A percentile compares a stretch with the other conserved stretches of the same genome.
Conservation (phyloP, 2,888 invertebrate species). For the Stenoptilia bipunctidactyla region DNA sequence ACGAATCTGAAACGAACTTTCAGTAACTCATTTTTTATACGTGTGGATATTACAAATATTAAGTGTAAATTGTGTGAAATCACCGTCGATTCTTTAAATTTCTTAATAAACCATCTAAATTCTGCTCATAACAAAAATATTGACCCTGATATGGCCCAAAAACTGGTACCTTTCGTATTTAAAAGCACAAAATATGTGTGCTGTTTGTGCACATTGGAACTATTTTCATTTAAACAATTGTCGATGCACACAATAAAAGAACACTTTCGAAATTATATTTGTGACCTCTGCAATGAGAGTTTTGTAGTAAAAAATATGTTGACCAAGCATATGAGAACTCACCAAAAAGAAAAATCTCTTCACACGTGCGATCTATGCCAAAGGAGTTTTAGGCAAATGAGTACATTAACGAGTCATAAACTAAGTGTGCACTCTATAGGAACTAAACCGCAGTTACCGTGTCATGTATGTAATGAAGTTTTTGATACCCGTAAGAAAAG, state of each 20-base stretch:
- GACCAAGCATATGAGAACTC: too few relatives aligned
- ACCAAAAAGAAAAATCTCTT: too few relatives aligned
- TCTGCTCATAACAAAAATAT: conserved; percentile 19
- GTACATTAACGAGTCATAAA: too few relatives aligned
- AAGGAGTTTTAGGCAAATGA: too few relatives aligned
- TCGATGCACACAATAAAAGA: conserved; percentile 32
- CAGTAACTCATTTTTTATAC: too few relatives aligned
- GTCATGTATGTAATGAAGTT: too few relatives aligned
- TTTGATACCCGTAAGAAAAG: too few relatives aligned
- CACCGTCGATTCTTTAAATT: conserved; percentile 4
- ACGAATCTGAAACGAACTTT: too few relatives aligned
- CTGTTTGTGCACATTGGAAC: conserved; percentile 17
- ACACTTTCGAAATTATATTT: conserved; percentile 35
- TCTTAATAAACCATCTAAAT: conserved; percentile 10
- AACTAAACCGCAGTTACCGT: too few relatives aligned
- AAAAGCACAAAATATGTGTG: conserved; percentile 20
- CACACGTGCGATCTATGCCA: too few relatives aligned
- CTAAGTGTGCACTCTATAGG: too few relatives aligned
- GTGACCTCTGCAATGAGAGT: conserved; percentile 25
- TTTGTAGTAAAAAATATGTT: too few relatives aligned
- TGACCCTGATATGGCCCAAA: conserved; percentile 21
- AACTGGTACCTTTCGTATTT: conserved; percentile 34
- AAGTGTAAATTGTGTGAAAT: conserved; percentile 10
- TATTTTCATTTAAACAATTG: conserved; percentile 22
- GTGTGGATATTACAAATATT: conserved; percentile 29